Percentiles rank a stretch among this genome's conserved stretches.
These are phyloP conservation scores for Poecilia velifera DNA, from an alignment of 2,797 vertebrate species.

Conservation along the genomic window DNA sequence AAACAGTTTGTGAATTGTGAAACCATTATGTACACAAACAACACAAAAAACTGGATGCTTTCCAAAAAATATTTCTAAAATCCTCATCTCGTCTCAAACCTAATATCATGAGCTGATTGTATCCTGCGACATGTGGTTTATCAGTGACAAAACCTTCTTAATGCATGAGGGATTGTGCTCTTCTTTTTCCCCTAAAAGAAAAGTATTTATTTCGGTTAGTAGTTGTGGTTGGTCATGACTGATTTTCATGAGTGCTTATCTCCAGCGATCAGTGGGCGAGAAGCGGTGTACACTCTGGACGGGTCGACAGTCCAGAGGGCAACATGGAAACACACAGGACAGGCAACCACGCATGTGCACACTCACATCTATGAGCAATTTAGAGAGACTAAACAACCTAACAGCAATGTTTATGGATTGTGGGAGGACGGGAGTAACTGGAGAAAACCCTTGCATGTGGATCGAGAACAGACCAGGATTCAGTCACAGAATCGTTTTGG, in stretches of 20 bases:
- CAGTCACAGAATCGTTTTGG: neutral
- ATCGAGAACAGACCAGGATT: neutral
- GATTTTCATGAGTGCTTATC: neutral
- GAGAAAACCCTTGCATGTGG: neutral
- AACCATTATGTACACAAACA: neutral
- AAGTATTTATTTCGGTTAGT: neutral
- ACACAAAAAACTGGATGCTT: neutral
- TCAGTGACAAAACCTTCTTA: neutral
- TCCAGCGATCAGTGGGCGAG: neutral
- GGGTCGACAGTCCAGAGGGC: neutral
- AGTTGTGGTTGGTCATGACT: neutral
- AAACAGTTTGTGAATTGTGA: neutral
- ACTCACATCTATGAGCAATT: neutral
- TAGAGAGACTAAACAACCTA: neutral
- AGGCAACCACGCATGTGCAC: neutral
- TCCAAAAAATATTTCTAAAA: neutral
- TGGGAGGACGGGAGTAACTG: neutral
- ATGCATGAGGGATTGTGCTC: neutral
- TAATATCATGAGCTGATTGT: neutral
- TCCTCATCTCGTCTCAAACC: neutral
- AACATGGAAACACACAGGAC: neutral
- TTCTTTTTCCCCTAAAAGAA: neutral
- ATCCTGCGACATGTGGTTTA: neutral
- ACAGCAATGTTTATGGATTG: neutral
- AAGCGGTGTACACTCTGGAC: neutral